Evolutionary conservation across 2,797 vertebrate genomes (phyloP).

Genomic region (Lithobates sylvaticus): DNA sequence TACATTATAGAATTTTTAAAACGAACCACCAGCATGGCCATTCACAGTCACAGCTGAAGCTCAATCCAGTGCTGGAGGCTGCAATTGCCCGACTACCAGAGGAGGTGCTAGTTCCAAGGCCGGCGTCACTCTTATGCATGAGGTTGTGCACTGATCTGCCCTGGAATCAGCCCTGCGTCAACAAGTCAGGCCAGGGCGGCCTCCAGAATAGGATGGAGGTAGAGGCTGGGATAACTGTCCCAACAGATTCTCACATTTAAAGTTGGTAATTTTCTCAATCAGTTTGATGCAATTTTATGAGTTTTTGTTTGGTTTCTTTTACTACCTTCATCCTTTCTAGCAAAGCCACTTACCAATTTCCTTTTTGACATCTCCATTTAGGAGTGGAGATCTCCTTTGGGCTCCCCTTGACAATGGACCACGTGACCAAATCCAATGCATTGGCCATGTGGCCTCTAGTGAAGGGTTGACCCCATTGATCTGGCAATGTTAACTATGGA

Average conservation of each 20-base stretch:
- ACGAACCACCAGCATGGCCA: not conserved
- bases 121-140: no score
- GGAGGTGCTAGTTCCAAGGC: no score
- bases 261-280: not conserved
- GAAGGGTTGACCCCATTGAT: no score
- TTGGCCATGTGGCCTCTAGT: no score
- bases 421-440: no score
- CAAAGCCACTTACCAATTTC: no score
- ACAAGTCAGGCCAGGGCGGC: not conserved
- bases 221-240: not conserved
- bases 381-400: no score
- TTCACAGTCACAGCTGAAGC: not conserved
- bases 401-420: no score
- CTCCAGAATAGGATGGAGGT: not conserved
- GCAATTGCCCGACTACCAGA: not conserved
- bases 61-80: not conserved
- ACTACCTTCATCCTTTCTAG: not conserved
- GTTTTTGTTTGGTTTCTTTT: not conserved
- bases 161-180: no score
- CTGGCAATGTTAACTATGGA: no score
- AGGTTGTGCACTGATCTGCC: no score
- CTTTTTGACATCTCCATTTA: no score
- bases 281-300: not conserved
- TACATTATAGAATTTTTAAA: not conserved
- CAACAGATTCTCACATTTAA: not conserved